Percentiles rank a stretch among this genome's conserved stretches.
These are phyloP conservation scores for Pseudolycoriella hygida DNA, from an alignment of 2,888 invertebrate genomes.

Conservation along the genomic window DNA sequence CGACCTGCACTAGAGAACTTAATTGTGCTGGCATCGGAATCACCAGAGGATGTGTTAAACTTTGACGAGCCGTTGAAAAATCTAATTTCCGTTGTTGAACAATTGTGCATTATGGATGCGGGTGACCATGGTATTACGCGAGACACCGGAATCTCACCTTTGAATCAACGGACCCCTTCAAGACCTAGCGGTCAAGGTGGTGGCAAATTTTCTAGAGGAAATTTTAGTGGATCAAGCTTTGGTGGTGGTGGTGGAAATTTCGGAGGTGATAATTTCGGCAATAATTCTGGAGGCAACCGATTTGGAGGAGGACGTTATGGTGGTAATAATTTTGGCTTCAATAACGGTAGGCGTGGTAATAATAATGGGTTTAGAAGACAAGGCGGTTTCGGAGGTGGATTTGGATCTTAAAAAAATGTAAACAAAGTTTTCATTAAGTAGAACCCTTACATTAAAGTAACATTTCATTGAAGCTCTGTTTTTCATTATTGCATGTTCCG, in stretches of 20 bases:
- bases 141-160: slow-evolving; percentile 25
- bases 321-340: not conserved
- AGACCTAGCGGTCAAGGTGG: slow-evolving; percentile 5
- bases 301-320: slow-evolving; percentile 13
- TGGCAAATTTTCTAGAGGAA: slow-evolving; percentile 15
- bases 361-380: no score
- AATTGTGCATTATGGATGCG: slow-evolving; percentile 58
- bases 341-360: no score
- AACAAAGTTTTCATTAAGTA: no score
- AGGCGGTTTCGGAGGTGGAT: no score
- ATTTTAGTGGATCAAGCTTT: slow-evolving; percentile 16
- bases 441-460: no score
- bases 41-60: slow-evolving; percentile 59
- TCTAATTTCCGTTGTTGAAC: slow-evolving; percentile 50
- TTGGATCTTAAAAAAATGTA: no score
- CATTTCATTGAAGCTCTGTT: no score
- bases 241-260: slow-evolving; percentile 12
- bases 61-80: slow-evolving; percentile 21
- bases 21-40: slow-evolving; percentile 57
- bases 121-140: slow-evolving; percentile 53
- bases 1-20: slow-evolving; percentile 78
- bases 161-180: slow-evolving; percentile 12
- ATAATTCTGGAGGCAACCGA: slow-evolving; percentile 13
- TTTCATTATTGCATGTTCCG: no score
- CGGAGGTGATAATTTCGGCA: slow-evolving; percentile 3